phyloP scores from a whole-genome alignment of 2,888 invertebrate genomes.

The Drosophila acutilabella region DNA sequence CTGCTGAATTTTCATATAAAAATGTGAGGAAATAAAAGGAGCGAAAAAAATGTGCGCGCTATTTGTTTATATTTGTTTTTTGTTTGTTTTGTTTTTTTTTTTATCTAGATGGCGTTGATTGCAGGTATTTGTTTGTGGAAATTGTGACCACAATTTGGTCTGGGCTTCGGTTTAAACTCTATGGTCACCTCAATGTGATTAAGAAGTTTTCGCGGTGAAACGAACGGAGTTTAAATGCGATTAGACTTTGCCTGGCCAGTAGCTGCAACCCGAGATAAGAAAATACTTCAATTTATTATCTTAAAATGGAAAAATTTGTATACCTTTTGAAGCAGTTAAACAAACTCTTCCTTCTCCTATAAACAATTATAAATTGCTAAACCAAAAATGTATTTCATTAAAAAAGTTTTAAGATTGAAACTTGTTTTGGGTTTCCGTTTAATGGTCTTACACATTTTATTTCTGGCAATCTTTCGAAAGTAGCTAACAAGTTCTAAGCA shows the following conservation, averaged over 20 bases:
- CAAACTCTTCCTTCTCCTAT: too few relatives aligned
- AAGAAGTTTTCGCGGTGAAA: conserved; percentile 44
- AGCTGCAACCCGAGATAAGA: conserved; percentile 44
- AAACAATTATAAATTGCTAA: not conserved
- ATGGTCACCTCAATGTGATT: conserved; percentile 46
- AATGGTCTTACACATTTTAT: conserved; percentile 22
- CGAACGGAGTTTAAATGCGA: conserved; percentile 7
- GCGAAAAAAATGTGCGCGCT: conserved; percentile 46
- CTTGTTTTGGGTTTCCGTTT: conserved; percentile 8
- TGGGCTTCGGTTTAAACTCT: conserved; percentile 9
- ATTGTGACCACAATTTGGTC: conserved; percentile 33
- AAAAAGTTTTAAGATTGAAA: conserved; percentile 40
- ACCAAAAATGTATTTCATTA: conserved; percentile 27
- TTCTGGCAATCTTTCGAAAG: conserved; percentile 46
- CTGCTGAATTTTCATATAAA: conserved; percentile 70
- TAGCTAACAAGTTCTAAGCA: conserved; percentile 67
- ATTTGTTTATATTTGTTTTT: conserved; percentile 78
- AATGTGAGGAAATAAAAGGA: conserved; percentile 41
- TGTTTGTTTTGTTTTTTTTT: conserved; percentile 76
- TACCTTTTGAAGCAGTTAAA: not conserved
- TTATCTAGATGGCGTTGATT: conserved; percentile 79
- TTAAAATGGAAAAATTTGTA: conserved; percentile 19
- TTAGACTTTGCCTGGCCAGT: conserved; percentile 22
- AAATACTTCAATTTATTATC: conserved; percentile 5
- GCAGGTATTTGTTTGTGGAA: conserved; percentile 73